These are phyloP conservation scores for Gryllus longicercus DNA, from an alignment of 2,888 invertebrate species.

Conservation along the genomic window DNA sequence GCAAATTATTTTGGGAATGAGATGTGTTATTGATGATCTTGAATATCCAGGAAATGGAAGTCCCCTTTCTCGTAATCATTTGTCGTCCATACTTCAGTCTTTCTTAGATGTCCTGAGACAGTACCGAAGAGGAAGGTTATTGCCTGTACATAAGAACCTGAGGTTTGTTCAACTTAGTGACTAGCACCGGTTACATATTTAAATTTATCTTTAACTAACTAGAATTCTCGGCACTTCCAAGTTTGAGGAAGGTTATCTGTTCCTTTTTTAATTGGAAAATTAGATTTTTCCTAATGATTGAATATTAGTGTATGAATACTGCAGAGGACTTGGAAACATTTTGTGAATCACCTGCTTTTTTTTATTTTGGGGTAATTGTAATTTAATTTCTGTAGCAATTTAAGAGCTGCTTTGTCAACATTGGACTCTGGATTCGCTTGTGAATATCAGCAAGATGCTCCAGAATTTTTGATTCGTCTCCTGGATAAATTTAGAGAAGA, in stretches of 20 bases:
- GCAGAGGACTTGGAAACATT: too few species aligned
- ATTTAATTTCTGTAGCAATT: background rate
- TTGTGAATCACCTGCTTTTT: too few species aligned
- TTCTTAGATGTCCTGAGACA: background rate
- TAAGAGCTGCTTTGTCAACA: background rate
- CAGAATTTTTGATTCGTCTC: background rate
- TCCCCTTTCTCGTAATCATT: background rate
- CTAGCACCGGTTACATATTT: too few species aligned
- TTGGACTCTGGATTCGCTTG: background rate
- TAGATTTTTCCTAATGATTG: too few species aligned
- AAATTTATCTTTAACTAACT: too few species aligned
- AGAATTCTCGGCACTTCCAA: too few species aligned
- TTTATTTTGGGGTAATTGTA: too few species aligned
- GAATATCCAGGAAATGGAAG: background rate
- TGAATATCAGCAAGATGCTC: background rate
- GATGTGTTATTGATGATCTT: background rate
- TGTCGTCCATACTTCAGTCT: background rate
- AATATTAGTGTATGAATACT: too few species aligned
- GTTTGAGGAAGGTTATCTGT: too few species aligned
- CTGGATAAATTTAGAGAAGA: background rate
- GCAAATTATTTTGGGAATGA: background rate
- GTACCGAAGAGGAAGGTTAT: background rate
- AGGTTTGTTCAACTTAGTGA: background rate
- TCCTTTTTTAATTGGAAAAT: too few species aligned
- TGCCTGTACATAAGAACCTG: background rate